phyloP scores from a whole-genome alignment of 1,140 invertebrate genomes.

The Cydia strobilella region DNA sequence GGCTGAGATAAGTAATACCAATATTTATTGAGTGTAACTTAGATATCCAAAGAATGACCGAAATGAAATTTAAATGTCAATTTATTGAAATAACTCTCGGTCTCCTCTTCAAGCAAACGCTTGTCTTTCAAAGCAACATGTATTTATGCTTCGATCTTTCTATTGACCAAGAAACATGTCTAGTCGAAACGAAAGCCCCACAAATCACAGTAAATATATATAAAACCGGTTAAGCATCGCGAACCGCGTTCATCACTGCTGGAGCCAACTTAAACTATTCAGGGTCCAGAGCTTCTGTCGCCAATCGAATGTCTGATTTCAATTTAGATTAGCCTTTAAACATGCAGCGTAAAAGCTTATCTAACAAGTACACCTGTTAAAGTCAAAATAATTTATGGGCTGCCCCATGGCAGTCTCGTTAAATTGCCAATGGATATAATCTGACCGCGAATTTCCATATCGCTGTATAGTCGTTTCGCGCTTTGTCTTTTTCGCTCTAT shows the following conservation, averaged over 20 bases:
- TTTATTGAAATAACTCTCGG: too few relatives aligned
- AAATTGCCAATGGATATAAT: conserved; percentile 40
- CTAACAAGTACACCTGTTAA: conserved; percentile 75
- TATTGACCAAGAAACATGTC: neutral
- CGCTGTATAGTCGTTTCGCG: neutral
- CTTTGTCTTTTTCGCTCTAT: conserved; percentile 1
- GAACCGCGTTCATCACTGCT: conserved; percentile 17
- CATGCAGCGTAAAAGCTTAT: conserved; percentile 74
- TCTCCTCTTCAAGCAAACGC: too few relatives aligned
- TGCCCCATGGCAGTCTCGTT: conserved; percentile 47
- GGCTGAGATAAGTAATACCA: too few relatives aligned
- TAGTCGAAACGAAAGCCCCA: neutral
- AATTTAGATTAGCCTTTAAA: conserved; percentile 77
- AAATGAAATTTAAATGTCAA: too few relatives aligned
- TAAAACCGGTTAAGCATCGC: neutral
- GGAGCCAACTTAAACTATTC: conserved; percentile 39
- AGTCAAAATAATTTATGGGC: conserved; percentile 71
- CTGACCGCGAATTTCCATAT: conserved; percentile 46
- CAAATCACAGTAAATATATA: conserved; percentile 5
- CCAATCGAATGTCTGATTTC: conserved; percentile 77
- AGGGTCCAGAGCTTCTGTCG: conserved; percentile 56
- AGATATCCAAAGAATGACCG: too few relatives aligned
- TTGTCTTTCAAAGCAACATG: too few relatives aligned
- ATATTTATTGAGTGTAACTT: too few relatives aligned
- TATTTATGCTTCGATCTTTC: neutral